phyloP scores from a whole-genome alignment of 2,113 vertebrate species.

The Raphicerus campestris region DNA sequence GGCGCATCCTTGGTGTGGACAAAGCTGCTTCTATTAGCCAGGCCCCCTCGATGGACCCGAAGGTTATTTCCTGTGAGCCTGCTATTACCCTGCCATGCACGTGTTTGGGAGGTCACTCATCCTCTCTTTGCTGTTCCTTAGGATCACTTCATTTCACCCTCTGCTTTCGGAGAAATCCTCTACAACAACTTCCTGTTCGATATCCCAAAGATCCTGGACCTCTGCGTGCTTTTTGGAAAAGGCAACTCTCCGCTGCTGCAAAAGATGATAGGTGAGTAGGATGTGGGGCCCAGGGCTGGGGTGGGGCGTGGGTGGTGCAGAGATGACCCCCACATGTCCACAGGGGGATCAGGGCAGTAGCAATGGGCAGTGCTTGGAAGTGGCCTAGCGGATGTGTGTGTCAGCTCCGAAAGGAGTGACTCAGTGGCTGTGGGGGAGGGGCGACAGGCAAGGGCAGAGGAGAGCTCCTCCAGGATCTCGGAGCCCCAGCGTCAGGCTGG shows the following conservation, averaged over 20 bases:
- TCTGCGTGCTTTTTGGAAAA: conserved; percentile 96
- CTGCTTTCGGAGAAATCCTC: conserved; percentile 95
- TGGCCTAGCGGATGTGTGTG: background rate
- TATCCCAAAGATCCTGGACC: conserved; percentile 97
- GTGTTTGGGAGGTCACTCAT: background rate
- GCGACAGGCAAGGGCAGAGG: background rate
- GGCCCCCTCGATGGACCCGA: background rate
- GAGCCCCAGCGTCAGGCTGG: background rate
- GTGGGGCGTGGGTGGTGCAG: too few species aligned
- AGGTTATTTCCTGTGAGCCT: background rate
- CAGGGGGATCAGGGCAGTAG: background rate
- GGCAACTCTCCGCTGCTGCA: conserved; percentile 92
- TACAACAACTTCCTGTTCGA: conserved; percentile 98
- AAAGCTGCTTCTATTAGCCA: background rate
- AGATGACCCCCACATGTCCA: background rate
- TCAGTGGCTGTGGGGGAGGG: background rate
- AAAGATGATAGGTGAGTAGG: conserved; percentile 94
- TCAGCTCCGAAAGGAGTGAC: background rate
- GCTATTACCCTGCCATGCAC: background rate
- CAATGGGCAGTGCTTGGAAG: background rate
- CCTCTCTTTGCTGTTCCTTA: conserved; percentile 60
- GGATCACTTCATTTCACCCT: conserved; percentile 93
- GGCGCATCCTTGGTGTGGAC: background rate
- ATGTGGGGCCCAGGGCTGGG: background rate
- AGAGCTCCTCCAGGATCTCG: too few species aligned